Conservation (phyloP, 2,888 invertebrate genomes). For the Hetaerina titia region DNA sequence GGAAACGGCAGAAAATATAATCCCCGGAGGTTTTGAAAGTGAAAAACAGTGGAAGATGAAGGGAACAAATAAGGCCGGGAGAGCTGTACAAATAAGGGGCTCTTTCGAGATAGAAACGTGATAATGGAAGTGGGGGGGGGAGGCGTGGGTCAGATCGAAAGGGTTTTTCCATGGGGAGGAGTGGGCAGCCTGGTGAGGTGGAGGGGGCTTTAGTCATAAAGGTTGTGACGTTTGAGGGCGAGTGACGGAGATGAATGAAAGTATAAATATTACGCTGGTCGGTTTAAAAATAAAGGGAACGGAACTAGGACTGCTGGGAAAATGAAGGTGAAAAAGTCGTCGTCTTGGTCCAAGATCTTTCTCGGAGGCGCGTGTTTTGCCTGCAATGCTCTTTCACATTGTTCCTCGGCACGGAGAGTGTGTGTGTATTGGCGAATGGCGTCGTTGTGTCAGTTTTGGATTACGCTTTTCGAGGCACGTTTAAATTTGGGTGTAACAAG, state of each 20-base stretch:
- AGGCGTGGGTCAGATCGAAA: background rate
- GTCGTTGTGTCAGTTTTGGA: no score
- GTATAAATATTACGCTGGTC: background rate
- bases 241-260: background rate
- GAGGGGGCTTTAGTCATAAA: background rate
- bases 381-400: no score
- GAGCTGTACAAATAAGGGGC: conserved; percentile 45
- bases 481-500: no score
- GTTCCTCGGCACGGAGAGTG: no score
- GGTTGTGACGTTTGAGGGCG: background rate
- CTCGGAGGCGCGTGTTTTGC: no score
- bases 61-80: conserved; percentile 37
- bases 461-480: no score
- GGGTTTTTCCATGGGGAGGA: background rate
- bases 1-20: conserved; percentile 16
- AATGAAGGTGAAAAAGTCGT: no score
- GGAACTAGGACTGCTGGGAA: no score
- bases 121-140: background rate
- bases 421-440: no score
- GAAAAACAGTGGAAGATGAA: conserved; percentile 46
- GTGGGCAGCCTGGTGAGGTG: background rate
- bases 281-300: no score
- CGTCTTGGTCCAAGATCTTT: no score
- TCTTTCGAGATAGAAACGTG: background rate
- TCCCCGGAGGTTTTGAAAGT: conserved; percentile 44